Evolutionary conservation across 2,797 vertebrate species (phyloP), one percentile per base, ranked within the genome.

Genomic region (Sebastes matsubarae): DNA sequence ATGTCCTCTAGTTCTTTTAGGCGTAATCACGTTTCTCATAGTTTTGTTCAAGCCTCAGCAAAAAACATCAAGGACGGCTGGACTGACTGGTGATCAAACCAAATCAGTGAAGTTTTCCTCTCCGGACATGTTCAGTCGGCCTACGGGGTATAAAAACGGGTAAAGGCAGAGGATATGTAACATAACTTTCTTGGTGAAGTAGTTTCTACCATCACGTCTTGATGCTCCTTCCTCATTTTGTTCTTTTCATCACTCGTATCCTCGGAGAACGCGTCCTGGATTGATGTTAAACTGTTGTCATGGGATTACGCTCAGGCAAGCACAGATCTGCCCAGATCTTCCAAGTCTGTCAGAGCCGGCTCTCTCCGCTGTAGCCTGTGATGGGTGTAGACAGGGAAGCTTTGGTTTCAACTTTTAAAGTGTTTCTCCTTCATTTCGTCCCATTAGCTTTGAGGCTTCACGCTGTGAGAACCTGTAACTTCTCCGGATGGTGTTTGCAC

Each of bases 201-300:
- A 14, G 65, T 84, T 83, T 85, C 73, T 75, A n/a, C 69, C 77
- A 24, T 88, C 70, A 71, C 68, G 63, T 85, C 65, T 80, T 64
- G 66, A 81, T 4, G 24, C 79, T 72, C 77, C 75, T 65, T 88
- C 74, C 75, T 81, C 67, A 67, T 80, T 88, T 87, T 81, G 65
- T 67, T 81, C 57, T 77, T 88, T 81, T 87, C 77, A 84, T 88
- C 83, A 32, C 50, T n/a, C 16, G 13, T 52, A 27, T 66, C 84
- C 75, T 61, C 1, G 3, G 83, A 81, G 73, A 80, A 70, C 4
- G 12, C 22, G 32, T 83, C 85, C 74, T 10, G 1, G 76, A 81
- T 79, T 80, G 87, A 89, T 60, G 88, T 81, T 88, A 81, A 90
- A 90, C 79, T 71, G 74, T 86, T 79, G 88, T 87, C 86, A 36